Evolutionary conservation across 30 jellyfish, hydroid and myxozoan genomes (phyloP).

Genomic region (Turritopsis rubra): DNA sequence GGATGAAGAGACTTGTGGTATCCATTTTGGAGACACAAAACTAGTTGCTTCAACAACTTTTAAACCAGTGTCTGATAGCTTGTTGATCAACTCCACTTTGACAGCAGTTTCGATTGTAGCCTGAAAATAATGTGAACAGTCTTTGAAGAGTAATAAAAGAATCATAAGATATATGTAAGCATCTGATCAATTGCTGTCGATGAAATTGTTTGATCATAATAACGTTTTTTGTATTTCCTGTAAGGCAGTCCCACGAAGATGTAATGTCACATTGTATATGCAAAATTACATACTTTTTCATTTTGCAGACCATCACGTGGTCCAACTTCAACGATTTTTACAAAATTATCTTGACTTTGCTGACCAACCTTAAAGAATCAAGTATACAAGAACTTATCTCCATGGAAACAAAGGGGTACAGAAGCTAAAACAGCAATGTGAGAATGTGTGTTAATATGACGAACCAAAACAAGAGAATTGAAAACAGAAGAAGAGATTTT

Average conservation of each 20-base stretch:
- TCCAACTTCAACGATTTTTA: slow-evolving; percentile 90
- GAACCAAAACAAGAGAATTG: too few relatives aligned
- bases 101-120: slow-evolving; percentile 39
- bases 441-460: too few relatives aligned
- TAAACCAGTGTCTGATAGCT: slow-evolving; percentile 73
- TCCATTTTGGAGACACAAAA: slow-evolving; percentile 95
- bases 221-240: too few relatives aligned
- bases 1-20: slow-evolving; percentile 61
- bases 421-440: too few relatives aligned
- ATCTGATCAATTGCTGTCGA: too few relatives aligned
- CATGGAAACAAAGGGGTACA: not conserved
- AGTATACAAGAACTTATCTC: too few relatives aligned
- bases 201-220: too few relatives aligned
- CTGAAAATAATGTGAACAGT: too few relatives aligned
- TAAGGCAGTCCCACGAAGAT: too few relatives aligned
- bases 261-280: too few relatives aligned
- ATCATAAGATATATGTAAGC: too few relatives aligned
- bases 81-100: slow-evolving; percentile 63
- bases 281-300: slow-evolving; percentile 45
- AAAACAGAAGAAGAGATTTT: too few relatives aligned
- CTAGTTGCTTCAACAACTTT: slow-evolving; percentile 71
- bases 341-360: not conserved
- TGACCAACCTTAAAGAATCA: not conserved
- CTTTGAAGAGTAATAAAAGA: not conserved
- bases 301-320: slow-evolving; percentile 92